Evolutionary conservation across 2,888 invertebrate species (phyloP).

Genomic region (Drosophila paranaensis): DNA sequence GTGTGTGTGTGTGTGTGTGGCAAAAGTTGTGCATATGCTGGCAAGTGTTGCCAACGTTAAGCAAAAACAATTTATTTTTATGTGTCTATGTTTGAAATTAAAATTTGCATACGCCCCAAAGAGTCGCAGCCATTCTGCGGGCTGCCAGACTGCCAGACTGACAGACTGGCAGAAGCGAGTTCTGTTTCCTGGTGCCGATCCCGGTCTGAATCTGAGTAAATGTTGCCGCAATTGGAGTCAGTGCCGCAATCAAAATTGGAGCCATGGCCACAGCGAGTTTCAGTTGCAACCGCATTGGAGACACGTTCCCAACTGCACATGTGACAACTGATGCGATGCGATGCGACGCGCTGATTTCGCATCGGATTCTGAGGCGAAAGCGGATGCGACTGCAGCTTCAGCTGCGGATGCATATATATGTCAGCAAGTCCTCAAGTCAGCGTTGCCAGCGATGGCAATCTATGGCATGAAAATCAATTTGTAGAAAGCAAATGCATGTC

Average conservation of each 20-base stretch:
- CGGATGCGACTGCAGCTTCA: not conserved
- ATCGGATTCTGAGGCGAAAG: conserved; percentile 26
- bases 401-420: conserved; percentile 12
- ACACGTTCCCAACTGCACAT: conserved; percentile 24
- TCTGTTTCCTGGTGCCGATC: conserved; percentile 7
- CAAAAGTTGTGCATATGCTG: conserved; percentile 36
- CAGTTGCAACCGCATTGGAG: conserved; percentile 21
- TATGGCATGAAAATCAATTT: conserved; percentile 2
- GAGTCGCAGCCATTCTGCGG: conserved; percentile 30
- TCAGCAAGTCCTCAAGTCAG: conserved; percentile 5
- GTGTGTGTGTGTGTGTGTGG: conserved; percentile 7
- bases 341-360: conserved; percentile 20
- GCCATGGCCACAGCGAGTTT: conserved; percentile 6
- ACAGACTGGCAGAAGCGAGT: conserved; percentile 14
- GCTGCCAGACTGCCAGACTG: conserved; percentile 25
- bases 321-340: conserved; percentile 53
- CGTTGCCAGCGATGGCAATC: not conserved
- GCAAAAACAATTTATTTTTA: conserved; percentile 72
- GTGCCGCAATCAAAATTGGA: conserved; percentile 7
- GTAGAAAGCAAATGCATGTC: not conserved
- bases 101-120: conserved; percentile 62
- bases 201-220: conserved; percentile 9
- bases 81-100: conserved; percentile 69
- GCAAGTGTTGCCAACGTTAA: conserved; percentile 63
- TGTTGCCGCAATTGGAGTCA: conserved; percentile 3